phyloP scores from a whole-genome alignment of 2,797 vertebrate species.

The Delichon dasypus region DNA sequence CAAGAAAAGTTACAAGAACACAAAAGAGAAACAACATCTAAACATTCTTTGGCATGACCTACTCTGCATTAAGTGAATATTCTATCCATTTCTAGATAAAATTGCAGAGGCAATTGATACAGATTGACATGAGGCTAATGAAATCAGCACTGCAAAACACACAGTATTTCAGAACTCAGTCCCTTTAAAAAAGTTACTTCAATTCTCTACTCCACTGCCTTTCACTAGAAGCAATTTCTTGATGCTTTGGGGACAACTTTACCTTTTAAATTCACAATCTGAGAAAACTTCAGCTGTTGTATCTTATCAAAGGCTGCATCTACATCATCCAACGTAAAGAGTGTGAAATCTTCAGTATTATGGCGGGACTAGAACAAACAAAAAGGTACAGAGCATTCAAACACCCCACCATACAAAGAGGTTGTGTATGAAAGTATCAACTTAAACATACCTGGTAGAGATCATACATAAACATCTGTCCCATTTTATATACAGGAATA shows the following conservation, averaged over 20 bases:
- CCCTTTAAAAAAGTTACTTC: not conserved
- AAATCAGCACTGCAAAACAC: not conserved
- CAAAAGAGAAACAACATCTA: not conserved
- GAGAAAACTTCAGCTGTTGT: conserved; percentile 97
- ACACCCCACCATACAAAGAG: not conserved
- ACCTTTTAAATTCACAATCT: conserved; percentile 99
- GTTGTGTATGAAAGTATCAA: not conserved
- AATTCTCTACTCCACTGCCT: not conserved
- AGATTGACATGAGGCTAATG: not conserved
- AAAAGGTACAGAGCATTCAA: conserved; percentile 15
- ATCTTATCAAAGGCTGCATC: conserved; percentile 99
- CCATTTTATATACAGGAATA: conserved; percentile 99
- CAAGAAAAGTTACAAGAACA: not conserved
- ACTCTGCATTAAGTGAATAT: not conserved
- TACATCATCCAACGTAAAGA: conserved; percentile 96
- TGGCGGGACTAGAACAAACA: conserved; percentile 87
- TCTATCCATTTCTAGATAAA: not conserved
- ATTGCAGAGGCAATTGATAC: not conserved
- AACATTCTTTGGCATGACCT: not conserved
- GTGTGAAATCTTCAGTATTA: conserved; percentile 95
- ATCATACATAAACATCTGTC: conserved; percentile 99
- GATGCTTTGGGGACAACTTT: not conserved
- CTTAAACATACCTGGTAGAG: conserved; percentile 88
- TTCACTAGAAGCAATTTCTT: not conserved
- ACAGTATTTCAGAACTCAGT: not conserved